These are phyloP conservation scores for Ochropleura plecta DNA, from an alignment of 2,888 invertebrate genomes.

Conservation along the genomic window DNA sequence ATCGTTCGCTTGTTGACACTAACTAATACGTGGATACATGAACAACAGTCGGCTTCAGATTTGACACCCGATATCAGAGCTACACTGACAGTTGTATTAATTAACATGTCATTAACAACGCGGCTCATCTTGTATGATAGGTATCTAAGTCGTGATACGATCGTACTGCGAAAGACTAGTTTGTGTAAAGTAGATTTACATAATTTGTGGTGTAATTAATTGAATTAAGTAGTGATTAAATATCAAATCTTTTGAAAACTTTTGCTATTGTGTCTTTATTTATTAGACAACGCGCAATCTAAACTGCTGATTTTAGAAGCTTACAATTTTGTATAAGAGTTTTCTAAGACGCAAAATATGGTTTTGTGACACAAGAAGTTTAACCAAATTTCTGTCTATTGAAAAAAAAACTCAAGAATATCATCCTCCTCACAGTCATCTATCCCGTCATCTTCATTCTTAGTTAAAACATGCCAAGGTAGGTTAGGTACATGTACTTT, in stretches of 20 bases:
- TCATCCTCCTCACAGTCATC: not conserved
- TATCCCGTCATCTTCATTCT: not conserved
- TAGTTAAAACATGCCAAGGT: too few species aligned
- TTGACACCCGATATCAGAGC: constrained; percentile 44
- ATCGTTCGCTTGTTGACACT: constrained; percentile 25
- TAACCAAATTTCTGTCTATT: not conserved
- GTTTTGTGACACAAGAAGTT: not conserved
- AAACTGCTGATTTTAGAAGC: not conserved
- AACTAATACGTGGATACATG: constrained; percentile 25
- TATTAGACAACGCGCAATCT: not conserved
- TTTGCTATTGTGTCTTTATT: too few species aligned
- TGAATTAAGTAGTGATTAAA: not conserved
- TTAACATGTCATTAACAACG: constrained; percentile 51
- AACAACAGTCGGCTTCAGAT: constrained; percentile 20
- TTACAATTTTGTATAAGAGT: not conserved
- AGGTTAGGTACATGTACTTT: too few species aligned
- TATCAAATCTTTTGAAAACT: not conserved
- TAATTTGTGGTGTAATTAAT: constrained; percentile 12
- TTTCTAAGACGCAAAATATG: not conserved
- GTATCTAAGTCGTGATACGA: constrained; percentile 21
- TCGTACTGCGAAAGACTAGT: constrained; percentile 1
- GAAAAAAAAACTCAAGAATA: not conserved
- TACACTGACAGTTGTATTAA: constrained; percentile 53
- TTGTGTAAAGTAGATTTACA: constrained; percentile 1
- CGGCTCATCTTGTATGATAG: constrained; percentile 20